These are phyloP conservation scores for Dryoscopus gambensis DNA, from an alignment of 2,113 vertebrate species.

Conservation along the genomic window DNA sequence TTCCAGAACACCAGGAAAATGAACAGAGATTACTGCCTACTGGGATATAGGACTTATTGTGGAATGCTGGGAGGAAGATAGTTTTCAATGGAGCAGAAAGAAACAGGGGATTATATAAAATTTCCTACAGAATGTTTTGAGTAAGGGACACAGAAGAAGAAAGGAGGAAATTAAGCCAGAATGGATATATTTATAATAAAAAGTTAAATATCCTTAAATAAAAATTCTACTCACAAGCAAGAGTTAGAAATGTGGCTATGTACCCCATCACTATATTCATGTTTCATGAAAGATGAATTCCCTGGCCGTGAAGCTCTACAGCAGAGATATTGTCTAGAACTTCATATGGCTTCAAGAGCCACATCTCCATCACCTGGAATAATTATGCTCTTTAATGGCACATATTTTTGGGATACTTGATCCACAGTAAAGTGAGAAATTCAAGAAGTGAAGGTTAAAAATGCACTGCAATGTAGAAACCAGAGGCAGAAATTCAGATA, in stretches of 20 bases:
- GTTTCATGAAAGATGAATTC: not conserved
- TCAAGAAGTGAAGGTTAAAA: not conserved
- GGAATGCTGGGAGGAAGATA: not conserved
- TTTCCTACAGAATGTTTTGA: not conserved
- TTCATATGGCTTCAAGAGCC: not conserved
- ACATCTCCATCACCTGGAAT: not conserved
- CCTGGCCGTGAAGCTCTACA: not conserved
- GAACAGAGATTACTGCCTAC: not conserved
- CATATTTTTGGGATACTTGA: not conserved
- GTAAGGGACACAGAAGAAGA: not conserved
- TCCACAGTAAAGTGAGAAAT: not conserved
- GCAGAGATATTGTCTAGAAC: not conserved
- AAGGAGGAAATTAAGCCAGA: not conserved
- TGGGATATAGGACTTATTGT: not conserved
- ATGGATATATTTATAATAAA: not conserved
- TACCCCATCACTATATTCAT: not conserved
- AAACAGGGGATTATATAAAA: not conserved
- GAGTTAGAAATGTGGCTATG: not conserved
- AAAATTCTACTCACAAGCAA: not conserved
- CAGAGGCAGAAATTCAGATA: not conserved
- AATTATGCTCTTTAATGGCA: not conserved
- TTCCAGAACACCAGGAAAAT: not conserved
- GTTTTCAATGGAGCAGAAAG: not conserved
- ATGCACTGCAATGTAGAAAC: not conserved
- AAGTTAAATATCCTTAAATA: not conserved